These are phyloP conservation scores for Orchestia grillus DNA, from an alignment of 1,140 invertebrate genomes.

Conservation along the genomic window DNA sequence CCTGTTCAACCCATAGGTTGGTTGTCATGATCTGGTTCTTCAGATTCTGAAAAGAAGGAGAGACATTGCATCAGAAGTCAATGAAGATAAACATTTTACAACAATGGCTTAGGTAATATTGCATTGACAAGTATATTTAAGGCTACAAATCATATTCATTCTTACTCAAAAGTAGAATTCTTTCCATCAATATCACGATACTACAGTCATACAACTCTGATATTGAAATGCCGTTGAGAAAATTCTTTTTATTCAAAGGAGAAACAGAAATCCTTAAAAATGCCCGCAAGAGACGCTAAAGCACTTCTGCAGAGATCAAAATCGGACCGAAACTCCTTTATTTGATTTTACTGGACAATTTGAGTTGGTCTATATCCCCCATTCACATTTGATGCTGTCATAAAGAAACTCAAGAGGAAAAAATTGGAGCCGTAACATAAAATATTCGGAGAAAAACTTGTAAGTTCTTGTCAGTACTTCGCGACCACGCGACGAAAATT, in stretches of 20 bases:
- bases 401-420: constrained; percentile 5
- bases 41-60: constrained; percentile 56
- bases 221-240: neutral
- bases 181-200: neutral
- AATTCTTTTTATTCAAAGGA: neutral
- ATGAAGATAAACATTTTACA: neutral
- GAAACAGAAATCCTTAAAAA: neutral
- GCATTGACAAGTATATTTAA: neutral
- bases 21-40: constrained; percentile 60
- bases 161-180: neutral
- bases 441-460: neutral
- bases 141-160: neutral
- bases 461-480: constrained; percentile 5
- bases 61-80: neutral
- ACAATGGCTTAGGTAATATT: too few relatives aligned
- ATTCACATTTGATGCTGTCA: neutral
- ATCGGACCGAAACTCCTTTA: neutral
- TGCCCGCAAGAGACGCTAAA: neutral
- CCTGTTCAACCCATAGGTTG: constrained; percentile 49
- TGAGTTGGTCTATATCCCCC: neutral
- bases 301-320: neutral
- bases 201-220: neutral
- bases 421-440: neutral
- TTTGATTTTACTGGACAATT: neutral
- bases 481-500: neutral